phyloP scores from a whole-genome alignment of 2,888 invertebrate species.

The Drosophila pullipes region DNA sequence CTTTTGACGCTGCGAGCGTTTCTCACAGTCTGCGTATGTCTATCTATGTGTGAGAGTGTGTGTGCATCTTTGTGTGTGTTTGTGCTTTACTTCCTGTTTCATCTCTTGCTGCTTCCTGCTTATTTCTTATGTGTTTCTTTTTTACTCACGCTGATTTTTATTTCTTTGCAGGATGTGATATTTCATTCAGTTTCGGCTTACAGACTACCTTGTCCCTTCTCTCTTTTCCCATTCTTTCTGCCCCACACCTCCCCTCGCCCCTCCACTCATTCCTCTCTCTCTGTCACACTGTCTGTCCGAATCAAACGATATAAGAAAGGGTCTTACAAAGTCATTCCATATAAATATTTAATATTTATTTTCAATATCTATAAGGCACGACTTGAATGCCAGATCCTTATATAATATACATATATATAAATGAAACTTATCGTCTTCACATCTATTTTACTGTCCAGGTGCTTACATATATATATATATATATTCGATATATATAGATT shows the following conservation, averaged over 20 bases:
- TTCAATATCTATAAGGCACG: background rate
- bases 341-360: background rate
- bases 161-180: constrained; percentile 77
- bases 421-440: no score
- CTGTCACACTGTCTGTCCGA: background rate
- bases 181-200: constrained; percentile 69
- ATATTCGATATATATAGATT: background rate
- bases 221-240: background rate
- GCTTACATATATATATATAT: background rate
- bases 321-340: background rate
- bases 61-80: constrained; percentile 31
- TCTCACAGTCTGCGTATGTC: constrained; percentile 33
- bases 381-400: background rate
- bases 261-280: no score
- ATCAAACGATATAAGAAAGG: constrained; percentile 33
- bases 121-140: constrained; percentile 65
- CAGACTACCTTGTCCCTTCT: constrained; percentile 41
- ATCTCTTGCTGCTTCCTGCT: constrained; percentile 70
- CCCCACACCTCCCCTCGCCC: background rate
- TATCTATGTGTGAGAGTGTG: constrained; percentile 19
- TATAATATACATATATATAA: background rate
- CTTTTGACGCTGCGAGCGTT: constrained; percentile 68
- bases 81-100: constrained; percentile 65
- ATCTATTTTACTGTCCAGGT: no score
- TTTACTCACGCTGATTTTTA: constrained; percentile 77